These are phyloP conservation scores for Varanus komodoensis DNA, from an alignment of 2,113 vertebrate species.

Conservation along the genomic window DNA sequence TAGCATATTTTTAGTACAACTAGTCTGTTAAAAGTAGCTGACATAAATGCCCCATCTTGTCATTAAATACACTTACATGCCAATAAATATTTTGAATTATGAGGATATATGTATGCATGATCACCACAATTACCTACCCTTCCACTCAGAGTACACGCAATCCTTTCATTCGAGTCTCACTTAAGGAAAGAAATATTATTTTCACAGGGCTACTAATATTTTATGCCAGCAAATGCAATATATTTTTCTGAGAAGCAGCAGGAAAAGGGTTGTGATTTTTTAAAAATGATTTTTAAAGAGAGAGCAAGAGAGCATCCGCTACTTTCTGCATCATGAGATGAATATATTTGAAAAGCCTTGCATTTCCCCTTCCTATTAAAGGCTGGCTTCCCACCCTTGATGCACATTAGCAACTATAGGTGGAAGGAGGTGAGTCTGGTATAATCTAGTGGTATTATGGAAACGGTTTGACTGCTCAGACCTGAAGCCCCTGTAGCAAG, in stretches of 20 bases:
- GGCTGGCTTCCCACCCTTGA: conserved; percentile 15
- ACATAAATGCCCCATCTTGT: no score
- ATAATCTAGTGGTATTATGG: not conserved
- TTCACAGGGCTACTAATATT: conserved; percentile 26
- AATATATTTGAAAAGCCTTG: conserved; percentile 19
- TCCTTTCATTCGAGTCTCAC: conserved; percentile 37
- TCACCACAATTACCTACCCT: conserved; percentile 49
- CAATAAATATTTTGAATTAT: conserved; percentile 33
- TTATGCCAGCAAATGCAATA: conserved; percentile 44
- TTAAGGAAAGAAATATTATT: conserved; percentile 39
- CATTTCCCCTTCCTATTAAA: conserved; percentile 25
- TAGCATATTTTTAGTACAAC: no score
- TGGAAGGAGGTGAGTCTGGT: not conserved
- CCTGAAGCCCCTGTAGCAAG: conserved; percentile 31
- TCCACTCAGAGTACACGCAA: conserved; percentile 37
- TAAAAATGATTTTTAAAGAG: not conserved
- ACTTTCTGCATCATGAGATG: conserved; percentile 9
- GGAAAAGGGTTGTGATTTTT: conserved; percentile 20
- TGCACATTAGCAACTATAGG: conserved; percentile 10
- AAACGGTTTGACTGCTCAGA: conserved; percentile 34
- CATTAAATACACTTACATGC: no score
- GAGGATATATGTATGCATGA: conserved; percentile 43
- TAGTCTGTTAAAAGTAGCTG: no score
- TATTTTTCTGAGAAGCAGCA: conserved; percentile 28
- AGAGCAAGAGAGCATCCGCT: not conserved